Percentiles rank a stretch among this genome's conserved stretches.
Conservation (phyloP, 2,113 vertebrate genomes). For the Hippoglossus stenolepis region DNA sequence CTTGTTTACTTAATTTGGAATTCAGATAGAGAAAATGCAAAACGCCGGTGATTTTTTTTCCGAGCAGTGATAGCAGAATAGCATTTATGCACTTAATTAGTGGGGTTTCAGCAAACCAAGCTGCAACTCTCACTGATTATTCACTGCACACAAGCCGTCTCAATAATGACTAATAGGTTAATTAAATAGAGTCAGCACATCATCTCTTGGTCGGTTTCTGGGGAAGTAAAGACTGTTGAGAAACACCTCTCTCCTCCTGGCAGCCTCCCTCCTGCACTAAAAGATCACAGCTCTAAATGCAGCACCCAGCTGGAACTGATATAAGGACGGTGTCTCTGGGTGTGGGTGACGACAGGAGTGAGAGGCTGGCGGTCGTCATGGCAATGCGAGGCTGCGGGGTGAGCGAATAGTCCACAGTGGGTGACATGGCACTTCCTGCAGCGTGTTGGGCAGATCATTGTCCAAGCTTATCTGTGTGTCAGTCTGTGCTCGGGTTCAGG, state of each 20-base stretch:
- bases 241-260: slow-evolving; percentile 30
- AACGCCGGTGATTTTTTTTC: not conserved
- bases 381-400: slow-evolving; percentile 62
- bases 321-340: slow-evolving; percentile 66
- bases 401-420: slow-evolving; percentile 64
- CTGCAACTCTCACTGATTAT: slow-evolving; percentile 44
- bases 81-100: slow-evolving; percentile 38
- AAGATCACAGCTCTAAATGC: slow-evolving; percentile 64
- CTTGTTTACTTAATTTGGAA: slow-evolving; percentile 36
- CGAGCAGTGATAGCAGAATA: slow-evolving; percentile 14
- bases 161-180: slow-evolving; percentile 64
- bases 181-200: slow-evolving; percentile 41
- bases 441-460: slow-evolving; percentile 71
- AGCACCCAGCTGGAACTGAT: slow-evolving; percentile 76
- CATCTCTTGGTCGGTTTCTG: slow-evolving; percentile 34
- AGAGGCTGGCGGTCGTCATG: slow-evolving; percentile 78
- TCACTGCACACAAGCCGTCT: slow-evolving; percentile 3
- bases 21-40: slow-evolving; percentile 5
- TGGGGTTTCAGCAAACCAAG: slow-evolving; percentile 37
- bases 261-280: slow-evolving; percentile 38
- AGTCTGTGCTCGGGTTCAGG: slow-evolving; percentile 28
- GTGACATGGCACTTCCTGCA: slow-evolving; percentile 76
- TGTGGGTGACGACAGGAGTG: slow-evolving; percentile 40
- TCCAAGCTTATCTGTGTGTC: slow-evolving; percentile 48
- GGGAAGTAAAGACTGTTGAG: slow-evolving; percentile 29